These are phyloP conservation scores for Drosophila carrolli DNA, from an alignment of 1,140 invertebrate genomes.

Conservation along the genomic window DNA sequence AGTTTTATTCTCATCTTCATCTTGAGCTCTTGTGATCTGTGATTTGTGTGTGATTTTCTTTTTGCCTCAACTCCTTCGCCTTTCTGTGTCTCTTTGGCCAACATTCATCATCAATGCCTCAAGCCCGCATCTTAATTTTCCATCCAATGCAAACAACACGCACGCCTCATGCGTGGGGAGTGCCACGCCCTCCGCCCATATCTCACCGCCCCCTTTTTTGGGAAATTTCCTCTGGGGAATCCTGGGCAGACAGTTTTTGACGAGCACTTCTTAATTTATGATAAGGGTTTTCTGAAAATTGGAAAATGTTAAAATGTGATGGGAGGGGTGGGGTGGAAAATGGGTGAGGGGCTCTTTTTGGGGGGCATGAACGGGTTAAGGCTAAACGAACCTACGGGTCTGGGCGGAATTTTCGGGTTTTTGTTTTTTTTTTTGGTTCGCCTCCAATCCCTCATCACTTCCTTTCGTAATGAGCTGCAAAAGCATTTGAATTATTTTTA, in stretches of 20 bases:
- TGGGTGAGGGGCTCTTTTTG: neutral
- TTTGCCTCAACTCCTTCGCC: constrained; percentile 5
- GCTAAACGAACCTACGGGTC: constrained; percentile 71
- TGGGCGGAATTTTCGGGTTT: constrained; percentile 42
- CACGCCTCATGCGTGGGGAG: constrained; percentile 32
- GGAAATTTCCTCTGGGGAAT: constrained; percentile 37
- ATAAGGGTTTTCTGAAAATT: constrained; percentile 84
- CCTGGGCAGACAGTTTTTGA: constrained; percentile 78
- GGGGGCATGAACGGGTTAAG: constrained; percentile 36
- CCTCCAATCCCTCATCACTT: constrained; percentile 17
- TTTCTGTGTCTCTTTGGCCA: constrained; percentile 29
- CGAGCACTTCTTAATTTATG: constrained; percentile 84
- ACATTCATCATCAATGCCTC: constrained; percentile 71
- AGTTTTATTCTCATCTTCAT: constrained; percentile 6
- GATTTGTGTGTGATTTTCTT: constrained; percentile 67
- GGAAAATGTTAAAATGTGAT: constrained; percentile 79
- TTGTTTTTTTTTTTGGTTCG: constrained; percentile 1
- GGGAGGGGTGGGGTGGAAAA: neutral
- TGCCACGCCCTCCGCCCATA: constrained; percentile 5
- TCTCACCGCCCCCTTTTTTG: neutral
- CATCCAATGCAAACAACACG: constrained; percentile 64
- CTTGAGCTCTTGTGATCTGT: constrained; percentile 59
- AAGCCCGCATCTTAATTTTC: constrained; percentile 77
- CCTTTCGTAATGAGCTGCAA: constrained; percentile 79
- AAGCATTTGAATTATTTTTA: constrained; percentile 84